A percentile compares a stretch with the other conserved stretches of the same genome.
Conservation (phyloP, 1,140 invertebrate genomes). For the Holotrichia oblita region DNA sequence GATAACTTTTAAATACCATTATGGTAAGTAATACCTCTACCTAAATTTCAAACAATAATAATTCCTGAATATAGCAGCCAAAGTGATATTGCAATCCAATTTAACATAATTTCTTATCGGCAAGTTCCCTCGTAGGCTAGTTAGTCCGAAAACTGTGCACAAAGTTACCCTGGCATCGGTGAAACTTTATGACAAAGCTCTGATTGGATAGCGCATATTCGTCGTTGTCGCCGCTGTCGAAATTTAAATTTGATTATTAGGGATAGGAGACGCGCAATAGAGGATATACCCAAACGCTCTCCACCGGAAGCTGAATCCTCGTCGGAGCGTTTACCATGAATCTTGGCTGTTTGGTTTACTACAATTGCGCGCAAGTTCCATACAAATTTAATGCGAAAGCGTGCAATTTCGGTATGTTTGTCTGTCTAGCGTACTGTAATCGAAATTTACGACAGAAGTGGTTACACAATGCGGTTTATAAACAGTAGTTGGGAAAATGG, state of each 20-base stretch:
- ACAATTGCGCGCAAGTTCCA: conserved; percentile 16
- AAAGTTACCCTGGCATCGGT: neutral
- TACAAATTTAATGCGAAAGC: conserved; percentile 20
- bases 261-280: neutral
- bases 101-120: conserved; percentile 4
- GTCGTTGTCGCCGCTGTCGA: neutral
- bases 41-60: neutral
- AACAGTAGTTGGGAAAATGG: conserved; percentile 5
- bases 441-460: conserved; percentile 12
- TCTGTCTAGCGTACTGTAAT: conserved; percentile 12
- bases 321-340: conserved; percentile 15
- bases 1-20: neutral
- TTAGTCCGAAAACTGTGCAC: neutral
- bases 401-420: conserved; percentile 16
- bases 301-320: neutral
- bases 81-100: neutral
- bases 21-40: neutral
- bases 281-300: neutral
- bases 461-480: conserved; percentile 7
- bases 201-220: neutral
- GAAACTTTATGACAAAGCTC: neutral
- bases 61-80: neutral
- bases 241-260: conserved; percentile 14
- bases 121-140: neutral
- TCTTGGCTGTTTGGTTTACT: conserved; percentile 16